phyloP scores from a whole-genome alignment of 2,888 invertebrate species.

The Perizoma affinitatum region DNA sequence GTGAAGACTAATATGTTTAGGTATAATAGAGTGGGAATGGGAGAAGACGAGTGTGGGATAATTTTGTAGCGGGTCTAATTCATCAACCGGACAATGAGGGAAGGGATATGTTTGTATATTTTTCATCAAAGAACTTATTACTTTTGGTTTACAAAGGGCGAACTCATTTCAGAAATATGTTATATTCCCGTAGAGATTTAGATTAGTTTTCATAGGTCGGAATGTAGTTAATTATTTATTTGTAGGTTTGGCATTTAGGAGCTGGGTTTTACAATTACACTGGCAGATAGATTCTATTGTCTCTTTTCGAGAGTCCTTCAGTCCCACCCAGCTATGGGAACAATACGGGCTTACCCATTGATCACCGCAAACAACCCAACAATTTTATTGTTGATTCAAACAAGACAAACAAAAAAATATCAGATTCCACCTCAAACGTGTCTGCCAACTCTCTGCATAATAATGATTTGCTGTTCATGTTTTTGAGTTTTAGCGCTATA shows the following conservation, averaged over 20 bases:
- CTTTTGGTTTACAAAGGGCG: constrained; percentile 23
- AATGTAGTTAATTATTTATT: not conserved
- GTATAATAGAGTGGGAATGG: constrained; percentile 28
- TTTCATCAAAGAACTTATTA: constrained; percentile 29
- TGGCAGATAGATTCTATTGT: too few relatives aligned
- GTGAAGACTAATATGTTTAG: constrained; percentile 32
- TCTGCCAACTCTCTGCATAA: constrained; percentile 28
- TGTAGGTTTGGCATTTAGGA: too few relatives aligned
- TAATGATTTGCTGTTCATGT: constrained; percentile 38
- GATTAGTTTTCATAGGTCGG: constrained; percentile 6
- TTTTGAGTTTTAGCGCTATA: constrained; percentile 38
- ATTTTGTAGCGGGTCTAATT: constrained; percentile 30
- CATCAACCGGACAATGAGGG: constrained; percentile 22
- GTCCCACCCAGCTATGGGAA: too few relatives aligned
- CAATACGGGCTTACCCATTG: too few relatives aligned
- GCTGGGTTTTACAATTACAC: too few relatives aligned
- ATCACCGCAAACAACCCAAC: not conserved
- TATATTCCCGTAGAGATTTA: not conserved
- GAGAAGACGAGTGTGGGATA: constrained; percentile 29
- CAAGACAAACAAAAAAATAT: constrained; percentile 21
- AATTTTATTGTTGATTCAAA: constrained; percentile 4
- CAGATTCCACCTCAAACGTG: constrained; percentile 24
- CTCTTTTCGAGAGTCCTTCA: too few relatives aligned
- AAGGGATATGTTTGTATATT: constrained; percentile 21
- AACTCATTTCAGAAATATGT: constrained; percentile 14